These are phyloP conservation scores for Geotrupes spiniger DNA, from an alignment of 2,888 invertebrate species.

Conservation along the genomic window DNA sequence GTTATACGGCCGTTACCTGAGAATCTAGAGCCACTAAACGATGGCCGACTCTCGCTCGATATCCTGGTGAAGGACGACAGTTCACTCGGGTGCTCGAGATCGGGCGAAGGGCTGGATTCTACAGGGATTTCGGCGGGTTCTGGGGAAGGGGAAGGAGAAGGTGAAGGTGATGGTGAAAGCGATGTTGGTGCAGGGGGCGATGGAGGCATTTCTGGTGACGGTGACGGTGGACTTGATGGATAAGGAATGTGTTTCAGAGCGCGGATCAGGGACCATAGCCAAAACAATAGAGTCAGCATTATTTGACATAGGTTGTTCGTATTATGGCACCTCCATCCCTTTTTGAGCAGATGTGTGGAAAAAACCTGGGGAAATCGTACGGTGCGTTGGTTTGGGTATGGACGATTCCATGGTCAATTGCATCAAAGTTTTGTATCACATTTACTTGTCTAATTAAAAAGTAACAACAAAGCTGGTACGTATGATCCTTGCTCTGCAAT, in stretches of 20 bases:
- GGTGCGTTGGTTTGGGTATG: no score
- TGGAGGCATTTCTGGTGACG: slow-evolving; percentile 25
- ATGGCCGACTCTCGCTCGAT: slow-evolving; percentile 38
- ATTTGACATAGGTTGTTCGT: slow-evolving; percentile 27
- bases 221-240: slow-evolving; percentile 21
- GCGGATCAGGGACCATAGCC: slow-evolving; percentile 63
- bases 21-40: slow-evolving; percentile 22
- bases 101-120: slow-evolving; percentile 41
- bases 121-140: slow-evolving; percentile 53
- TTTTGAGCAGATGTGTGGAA: no score
- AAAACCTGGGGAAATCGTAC: no score
- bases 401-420: no score
- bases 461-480: no score
- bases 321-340: slow-evolving; percentile 21
- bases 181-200: slow-evolving; percentile 23
- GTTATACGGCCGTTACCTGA: neutral
- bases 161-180: slow-evolving; percentile 51
- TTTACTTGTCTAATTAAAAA: no score
- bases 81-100: slow-evolving; percentile 41
- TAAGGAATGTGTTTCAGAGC: slow-evolving; percentile 49
- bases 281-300: slow-evolving; percentile 63
- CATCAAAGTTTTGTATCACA: no score
- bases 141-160: no score
- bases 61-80: slow-evolving; percentile 41
- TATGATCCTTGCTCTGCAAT: no score